A percentile compares a stretch with the other conserved stretches of the same genome.
Evolutionary conservation across 2,888 invertebrate genomes (phyloP).

Genomic region (Emmelina monodactyla): DNA sequence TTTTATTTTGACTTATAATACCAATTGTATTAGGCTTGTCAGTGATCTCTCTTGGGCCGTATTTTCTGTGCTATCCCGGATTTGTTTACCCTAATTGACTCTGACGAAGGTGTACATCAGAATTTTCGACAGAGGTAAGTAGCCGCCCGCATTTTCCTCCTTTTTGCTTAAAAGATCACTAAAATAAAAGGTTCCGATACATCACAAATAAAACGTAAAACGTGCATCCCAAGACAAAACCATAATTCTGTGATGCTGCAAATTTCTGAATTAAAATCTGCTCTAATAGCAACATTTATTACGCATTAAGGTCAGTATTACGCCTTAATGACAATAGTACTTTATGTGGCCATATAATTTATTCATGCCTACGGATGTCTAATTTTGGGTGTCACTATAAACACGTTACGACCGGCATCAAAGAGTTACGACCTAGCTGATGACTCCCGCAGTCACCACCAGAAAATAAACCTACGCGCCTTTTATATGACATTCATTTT

Average conservation of each 20-base stretch:
- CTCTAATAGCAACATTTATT: no score
- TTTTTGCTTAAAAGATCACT: no score
- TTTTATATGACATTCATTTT: conserved; percentile 31
- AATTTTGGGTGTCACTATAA: conserved; percentile 54
- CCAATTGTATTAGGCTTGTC: no score
- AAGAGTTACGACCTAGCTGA: conserved; percentile 44
- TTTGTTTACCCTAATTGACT: conserved; percentile 55
- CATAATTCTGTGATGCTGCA: no score
- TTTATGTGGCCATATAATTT: neutral
- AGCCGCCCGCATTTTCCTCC: conserved; percentile 3
- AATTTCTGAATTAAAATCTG: no score
- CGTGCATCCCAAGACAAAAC: no score
- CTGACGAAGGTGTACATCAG: conserved; percentile 40
- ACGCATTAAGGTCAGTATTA: no score
- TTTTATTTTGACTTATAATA: no score
- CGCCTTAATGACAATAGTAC: neutral
- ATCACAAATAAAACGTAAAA: no score
- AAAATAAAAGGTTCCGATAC: no score
- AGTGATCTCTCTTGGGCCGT: no score
- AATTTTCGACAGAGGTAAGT: conserved; percentile 12
- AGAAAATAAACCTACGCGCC: conserved; percentile 52
- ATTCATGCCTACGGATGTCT: conserved; percentile 30
- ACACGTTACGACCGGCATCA: conserved; percentile 56
- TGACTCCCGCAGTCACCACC: conserved; percentile 46
- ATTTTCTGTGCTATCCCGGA: no score